Conservation (phyloP, 2,888 invertebrate genomes). For the Archaeoteleia sp. region DNA sequence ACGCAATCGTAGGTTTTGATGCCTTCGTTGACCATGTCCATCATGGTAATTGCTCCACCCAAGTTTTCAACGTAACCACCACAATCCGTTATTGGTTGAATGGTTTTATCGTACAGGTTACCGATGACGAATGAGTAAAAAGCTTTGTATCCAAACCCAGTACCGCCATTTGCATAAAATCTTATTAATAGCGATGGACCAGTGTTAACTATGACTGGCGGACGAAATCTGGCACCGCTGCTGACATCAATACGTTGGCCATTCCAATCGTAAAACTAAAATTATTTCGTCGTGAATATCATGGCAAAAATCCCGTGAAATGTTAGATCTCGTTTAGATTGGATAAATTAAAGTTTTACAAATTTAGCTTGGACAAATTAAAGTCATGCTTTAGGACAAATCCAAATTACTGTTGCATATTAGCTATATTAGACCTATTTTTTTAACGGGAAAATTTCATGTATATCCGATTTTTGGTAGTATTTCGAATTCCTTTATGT, state of each 20-base stretch:
- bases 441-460: too few relatives aligned
- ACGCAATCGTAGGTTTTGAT: constrained; percentile 81
- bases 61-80: constrained; percentile 83
- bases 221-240: constrained; percentile 81
- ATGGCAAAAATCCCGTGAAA: too few relatives aligned
- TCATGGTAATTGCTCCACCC: constrained; percentile 85
- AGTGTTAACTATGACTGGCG: constrained; percentile 80
- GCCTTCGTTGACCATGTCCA: constrained; percentile 81
- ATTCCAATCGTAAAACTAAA: constrained; percentile 81
- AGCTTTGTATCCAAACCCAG: constrained; percentile 81
- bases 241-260: constrained; percentile 81
- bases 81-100: constrained; percentile 77
- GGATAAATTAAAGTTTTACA: not conserved
- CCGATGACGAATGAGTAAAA: constrained; percentile 77
- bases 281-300: constrained; percentile 12
- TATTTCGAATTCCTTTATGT: too few relatives aligned
- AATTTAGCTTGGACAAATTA: too few relatives aligned
- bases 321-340: too few relatives aligned
- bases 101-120: constrained; percentile 66
- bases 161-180: constrained; percentile 83
- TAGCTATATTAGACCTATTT: too few relatives aligned
- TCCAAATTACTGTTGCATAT: too few relatives aligned
- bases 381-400: too few relatives aligned
- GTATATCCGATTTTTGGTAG: too few relatives aligned
- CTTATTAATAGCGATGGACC: constrained; percentile 80